Percentiles rank a stretch among this genome's conserved stretches.
Evolutionary conservation across 2,797 vertebrate species (phyloP).

Genomic region (Ammospiza maritima): DNA sequence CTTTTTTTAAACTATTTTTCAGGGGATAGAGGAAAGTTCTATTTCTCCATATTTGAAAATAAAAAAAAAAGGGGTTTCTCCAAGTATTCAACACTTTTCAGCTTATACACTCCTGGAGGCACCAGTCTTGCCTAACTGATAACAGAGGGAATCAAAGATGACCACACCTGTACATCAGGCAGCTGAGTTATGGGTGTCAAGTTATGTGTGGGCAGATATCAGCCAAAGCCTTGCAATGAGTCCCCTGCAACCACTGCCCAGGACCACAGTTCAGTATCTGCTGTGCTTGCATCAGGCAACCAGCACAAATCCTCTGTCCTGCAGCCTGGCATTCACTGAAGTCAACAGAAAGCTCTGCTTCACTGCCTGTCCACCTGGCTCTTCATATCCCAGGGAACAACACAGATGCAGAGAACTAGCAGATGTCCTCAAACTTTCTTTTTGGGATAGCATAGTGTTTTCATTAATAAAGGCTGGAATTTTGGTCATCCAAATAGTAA

Average conservation of each 20-base stretch:
- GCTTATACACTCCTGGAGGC: background rate
- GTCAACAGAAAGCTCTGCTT: background rate
- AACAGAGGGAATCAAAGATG: background rate
- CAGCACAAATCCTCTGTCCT: background rate
- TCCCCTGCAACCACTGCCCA: background rate
- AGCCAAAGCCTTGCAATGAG: background rate
- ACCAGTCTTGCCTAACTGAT: background rate
- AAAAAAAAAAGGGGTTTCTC: background rate
- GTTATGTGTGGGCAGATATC: background rate
- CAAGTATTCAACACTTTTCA: background rate
- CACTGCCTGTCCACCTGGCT: background rate
- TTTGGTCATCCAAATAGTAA: background rate
- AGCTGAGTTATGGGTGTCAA: background rate
- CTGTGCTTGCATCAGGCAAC: background rate
- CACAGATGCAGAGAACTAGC: background rate
- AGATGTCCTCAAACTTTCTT: background rate
- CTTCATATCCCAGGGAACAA: background rate
- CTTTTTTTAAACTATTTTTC: background rate
- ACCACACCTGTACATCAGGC: background rate
- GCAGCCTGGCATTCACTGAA: background rate
- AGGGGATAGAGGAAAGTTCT: background rate
- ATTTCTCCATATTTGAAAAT: background rate
- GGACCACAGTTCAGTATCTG: background rate
- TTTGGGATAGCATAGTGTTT: background rate
- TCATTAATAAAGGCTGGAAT: slow-evolving; percentile 27